phyloP scores from a whole-genome alignment of 1,140 invertebrate genomes.

The Pseudomyrmex sp. region DNA sequence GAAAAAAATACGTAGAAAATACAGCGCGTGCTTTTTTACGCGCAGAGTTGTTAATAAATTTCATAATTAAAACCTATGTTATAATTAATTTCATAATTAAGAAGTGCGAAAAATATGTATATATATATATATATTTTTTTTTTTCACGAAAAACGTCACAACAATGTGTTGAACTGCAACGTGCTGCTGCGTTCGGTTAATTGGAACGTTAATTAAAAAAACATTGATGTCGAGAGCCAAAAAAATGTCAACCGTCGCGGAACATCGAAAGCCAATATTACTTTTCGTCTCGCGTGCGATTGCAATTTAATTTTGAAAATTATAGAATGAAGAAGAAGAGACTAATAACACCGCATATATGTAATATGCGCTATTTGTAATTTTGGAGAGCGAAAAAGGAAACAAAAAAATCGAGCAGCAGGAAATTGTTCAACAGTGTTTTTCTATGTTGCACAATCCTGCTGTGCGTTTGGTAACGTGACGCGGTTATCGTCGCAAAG shows the following conservation, averaged over 20 bases:
- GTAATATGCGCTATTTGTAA: background rate
- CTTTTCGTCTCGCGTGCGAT: background rate
- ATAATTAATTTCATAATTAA: background rate
- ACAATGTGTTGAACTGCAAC: background rate
- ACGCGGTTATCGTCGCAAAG: conserved; percentile 52
- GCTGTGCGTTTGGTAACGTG: conserved; percentile 29
- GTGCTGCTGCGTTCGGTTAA: background rate
- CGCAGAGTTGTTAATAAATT: conserved; percentile 4
- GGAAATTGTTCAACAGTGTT: conserved; percentile 2
- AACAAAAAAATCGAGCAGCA: conserved; percentile 22
- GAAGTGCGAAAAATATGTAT: background rate
- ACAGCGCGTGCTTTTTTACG: background rate
- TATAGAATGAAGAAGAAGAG: background rate
- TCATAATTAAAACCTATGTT: conserved; percentile 6
- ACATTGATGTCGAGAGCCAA: background rate
- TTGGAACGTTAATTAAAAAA: background rate
- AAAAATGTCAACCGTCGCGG: background rate
- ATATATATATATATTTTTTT: background rate
- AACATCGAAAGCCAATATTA: conserved; percentile 5
- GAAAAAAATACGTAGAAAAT: too few relatives aligned
- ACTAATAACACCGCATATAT: too few relatives aligned
- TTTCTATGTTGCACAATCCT: conserved; percentile 31
- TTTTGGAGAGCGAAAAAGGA: background rate
- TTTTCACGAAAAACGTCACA: background rate
- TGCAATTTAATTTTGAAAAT: background rate